phyloP scores from a whole-genome alignment of 2,888 invertebrate genomes.

The Leistus spinibarbis region DNA sequence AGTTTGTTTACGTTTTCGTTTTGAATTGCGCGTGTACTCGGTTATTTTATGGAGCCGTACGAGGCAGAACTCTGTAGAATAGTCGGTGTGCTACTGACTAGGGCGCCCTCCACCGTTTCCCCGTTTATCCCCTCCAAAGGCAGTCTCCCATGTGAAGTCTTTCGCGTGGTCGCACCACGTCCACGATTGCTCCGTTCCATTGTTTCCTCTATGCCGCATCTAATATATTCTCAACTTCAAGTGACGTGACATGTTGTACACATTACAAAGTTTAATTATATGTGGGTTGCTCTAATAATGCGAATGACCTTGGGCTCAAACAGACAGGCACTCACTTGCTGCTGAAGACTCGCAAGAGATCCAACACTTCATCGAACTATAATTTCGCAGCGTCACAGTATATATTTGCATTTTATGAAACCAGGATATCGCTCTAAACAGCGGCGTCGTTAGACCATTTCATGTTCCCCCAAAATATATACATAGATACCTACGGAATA shows the following conservation, averaged over 20 bases:
- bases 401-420: neutral
- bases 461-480: too few species aligned
- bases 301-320: constrained; percentile 7
- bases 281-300: constrained; percentile 15
- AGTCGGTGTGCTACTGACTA: constrained; percentile 27
- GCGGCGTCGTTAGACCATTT: too few species aligned
- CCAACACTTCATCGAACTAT: neutral
- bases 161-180: neutral
- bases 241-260: constrained; percentile 2
- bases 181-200: neutral
- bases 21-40: neutral
- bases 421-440: neutral
- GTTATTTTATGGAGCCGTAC: constrained; percentile 8
- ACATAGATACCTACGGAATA: too few species aligned
- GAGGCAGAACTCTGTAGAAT: constrained; percentile 11
- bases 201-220: constrained; percentile 7
- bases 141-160: neutral
- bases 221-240: constrained; percentile 1
- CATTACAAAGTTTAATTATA: constrained; percentile 10
- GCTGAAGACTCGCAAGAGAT: neutral
- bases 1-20: constrained; percentile 1
- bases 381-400: neutral
- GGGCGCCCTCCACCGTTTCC: constrained; percentile 20
- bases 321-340: neutral
- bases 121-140: constrained; percentile 18